Evolutionary conservation across 2,888 invertebrate genomes (phyloP), one percentile per base, ranked within the genome.

Genomic region (Celastrina argiolus): DNA sequence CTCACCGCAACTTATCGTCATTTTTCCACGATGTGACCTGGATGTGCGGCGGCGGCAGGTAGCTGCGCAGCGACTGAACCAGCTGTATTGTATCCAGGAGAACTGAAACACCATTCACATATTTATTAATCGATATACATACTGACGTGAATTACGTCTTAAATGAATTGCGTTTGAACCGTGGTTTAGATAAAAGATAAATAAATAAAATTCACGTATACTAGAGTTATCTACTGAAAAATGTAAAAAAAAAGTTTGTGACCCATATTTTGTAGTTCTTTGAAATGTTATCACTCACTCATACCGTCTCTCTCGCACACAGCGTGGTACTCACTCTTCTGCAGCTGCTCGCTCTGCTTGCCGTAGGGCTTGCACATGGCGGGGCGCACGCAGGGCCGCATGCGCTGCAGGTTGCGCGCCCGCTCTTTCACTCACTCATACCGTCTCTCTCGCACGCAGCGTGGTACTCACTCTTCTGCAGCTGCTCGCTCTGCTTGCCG

Each of bases 11-110:
- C 71, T 92, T 92, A 80, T 96, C 96, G 83, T 97, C 96, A 80
- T 96, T 97, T 85, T 97, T 97, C 97, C 97, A 97, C 69, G 96
- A 96, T 71, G 96, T 96, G 66, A 97, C 96, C 78, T 96, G 96
- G 79, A 97, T 97, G 81, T 96, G 97, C 6, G 97, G 96, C 34
- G 96, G 96, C 68, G 97, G 97, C 80, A 97, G 85, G 79, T 96
- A 96, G 81, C 96, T 96, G 66, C 97, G 93, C 73, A 97, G 89
- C 10, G 96, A 96, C 82, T 97, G 97, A 68, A 97, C 96, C 79
- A 97, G 87, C 83, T 97, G 96, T 79, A 97, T 96, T 56, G 96
- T 97, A 80, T 97, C 97, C 91, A 97, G 93, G 69, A 97, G 89
- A 76, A 96, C 97, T 96, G 85, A n/a, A 86, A 87, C 64, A 64